Conservation (phyloP, 2,888 invertebrate genomes). For the Pammene aurita region DNA sequence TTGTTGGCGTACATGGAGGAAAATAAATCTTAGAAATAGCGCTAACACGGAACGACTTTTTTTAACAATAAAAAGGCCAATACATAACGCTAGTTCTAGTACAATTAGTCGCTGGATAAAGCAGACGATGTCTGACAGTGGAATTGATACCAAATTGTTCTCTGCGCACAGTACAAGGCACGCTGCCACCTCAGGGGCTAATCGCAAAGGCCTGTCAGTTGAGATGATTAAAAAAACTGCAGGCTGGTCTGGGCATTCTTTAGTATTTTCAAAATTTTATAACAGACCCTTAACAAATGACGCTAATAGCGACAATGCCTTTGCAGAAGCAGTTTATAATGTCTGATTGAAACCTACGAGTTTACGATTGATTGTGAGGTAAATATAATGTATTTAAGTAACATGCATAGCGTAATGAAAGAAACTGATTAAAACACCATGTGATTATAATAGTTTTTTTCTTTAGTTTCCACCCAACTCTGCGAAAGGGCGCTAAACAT, state of each 20-base stretch:
- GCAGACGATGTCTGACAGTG: conserved; percentile 1
- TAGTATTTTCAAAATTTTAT: conserved; percentile 1
- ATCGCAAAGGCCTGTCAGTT: not conserved
- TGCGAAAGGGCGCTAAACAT: conserved; percentile 13
- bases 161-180: not conserved
- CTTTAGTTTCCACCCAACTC: not conserved
- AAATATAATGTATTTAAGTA: no score
- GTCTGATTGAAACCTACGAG: no score
- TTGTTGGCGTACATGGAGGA: conserved; percentile 12
- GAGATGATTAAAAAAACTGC: not conserved
- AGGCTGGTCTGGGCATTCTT: not conserved
- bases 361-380: no score
- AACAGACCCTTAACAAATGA: not conserved
- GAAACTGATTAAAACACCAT: not conserved
- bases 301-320: not conserved
- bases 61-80: conserved; percentile 12
- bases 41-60: conserved; percentile 2
- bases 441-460: not conserved
- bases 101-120: conserved; percentile 1
- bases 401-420: no score
- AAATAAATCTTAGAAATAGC: not conserved
- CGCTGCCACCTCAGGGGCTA: conserved; percentile 4
- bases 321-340: conserved; percentile 5
- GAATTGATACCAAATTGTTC: not conserved
- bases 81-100: conserved; percentile 6